phyloP scores from a whole-genome alignment of 2,113 vertebrate genomes.

The Glaucidium brasilianum region DNA sequence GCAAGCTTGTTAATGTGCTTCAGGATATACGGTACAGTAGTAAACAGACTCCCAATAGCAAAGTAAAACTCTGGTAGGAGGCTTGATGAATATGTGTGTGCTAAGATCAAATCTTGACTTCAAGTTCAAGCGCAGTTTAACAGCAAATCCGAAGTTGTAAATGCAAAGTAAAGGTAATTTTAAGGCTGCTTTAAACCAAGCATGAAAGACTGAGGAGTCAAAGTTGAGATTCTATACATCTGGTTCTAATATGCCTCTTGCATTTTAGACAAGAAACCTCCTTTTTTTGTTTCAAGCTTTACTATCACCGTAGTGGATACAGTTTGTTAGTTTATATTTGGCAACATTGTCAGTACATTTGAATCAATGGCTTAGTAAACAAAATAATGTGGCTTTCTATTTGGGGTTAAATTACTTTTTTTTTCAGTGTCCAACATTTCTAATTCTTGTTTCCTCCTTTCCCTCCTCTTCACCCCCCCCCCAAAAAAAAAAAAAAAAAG shows the following conservation, averaged over 20 bases:
- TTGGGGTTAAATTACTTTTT: not conserved
- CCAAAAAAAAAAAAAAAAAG: not conserved
- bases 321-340: slow-evolving; percentile 15
- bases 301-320: slow-evolving; percentile 43
- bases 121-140: slow-evolving; percentile 80
- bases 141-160: slow-evolving; percentile 76
- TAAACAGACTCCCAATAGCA: slow-evolving; percentile 66
- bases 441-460: not conserved
- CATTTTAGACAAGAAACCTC: slow-evolving; percentile 69
- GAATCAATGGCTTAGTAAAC: not conserved
- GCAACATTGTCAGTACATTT: not conserved
- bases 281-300: slow-evolving; percentile 63
- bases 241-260: slow-evolving; percentile 74
- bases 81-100: slow-evolving; percentile 41
- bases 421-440: not conserved
- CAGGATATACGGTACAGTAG: slow-evolving; percentile 42
- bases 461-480: accelerated
- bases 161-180: slow-evolving; percentile 75
- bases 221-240: slow-evolving; percentile 74
- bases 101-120: slow-evolving; percentile 70
- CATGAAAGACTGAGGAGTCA: slow-evolving; percentile 76
- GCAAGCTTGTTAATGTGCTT: slow-evolving; percentile 65
- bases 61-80: slow-evolving; percentile 65
- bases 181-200: slow-evolving; percentile 76
- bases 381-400: not conserved